phyloP scores from a whole-genome alignment of 2,888 invertebrate species.

The Acrocyrtus sp. region DNA sequence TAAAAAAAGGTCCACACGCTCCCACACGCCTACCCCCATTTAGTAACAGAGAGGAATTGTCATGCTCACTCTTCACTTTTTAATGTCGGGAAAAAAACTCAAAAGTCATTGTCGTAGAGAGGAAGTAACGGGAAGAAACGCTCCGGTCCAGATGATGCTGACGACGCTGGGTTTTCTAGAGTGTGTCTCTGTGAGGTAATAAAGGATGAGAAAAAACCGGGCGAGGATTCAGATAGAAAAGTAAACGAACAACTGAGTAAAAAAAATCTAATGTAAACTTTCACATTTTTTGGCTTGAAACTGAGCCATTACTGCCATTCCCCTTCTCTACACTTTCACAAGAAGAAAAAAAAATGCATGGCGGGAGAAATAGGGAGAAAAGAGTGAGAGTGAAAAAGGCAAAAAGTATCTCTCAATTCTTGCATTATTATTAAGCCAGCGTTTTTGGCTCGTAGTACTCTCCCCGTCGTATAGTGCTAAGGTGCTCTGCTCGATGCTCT shows the following conservation, averaged over 20 bases:
- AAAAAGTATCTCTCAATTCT: conserved; percentile 22
- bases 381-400: too few species aligned
- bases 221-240: conserved; percentile 13
- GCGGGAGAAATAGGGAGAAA: too few species aligned
- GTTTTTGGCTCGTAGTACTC: too few species aligned
- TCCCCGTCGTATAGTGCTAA: too few species aligned
- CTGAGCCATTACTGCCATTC: conserved; percentile 21
- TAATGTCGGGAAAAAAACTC: background rate
- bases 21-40: too few species aligned
- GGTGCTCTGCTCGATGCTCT: too few species aligned
- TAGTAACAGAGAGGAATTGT: too few species aligned
- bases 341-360: too few species aligned
- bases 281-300: conserved; percentile 38
- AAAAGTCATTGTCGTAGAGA: conserved; percentile 12
- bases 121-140: conserved; percentile 10
- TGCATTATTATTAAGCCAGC: conserved; percentile 18
- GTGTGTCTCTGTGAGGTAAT: conserved; percentile 2
- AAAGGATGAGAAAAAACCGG: conserved; percentile 11
- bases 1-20: background rate
- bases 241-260: too few species aligned
- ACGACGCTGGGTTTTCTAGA: conserved; percentile 1
- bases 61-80: too few species aligned
- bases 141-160: conserved; percentile 10
- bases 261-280: conserved; percentile 31
- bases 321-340: too few species aligned